A percentile compares a stretch with the other conserved stretches of the same genome.
Conservation (phyloP, 2,888 invertebrate genomes). For the Zootermopsis nevadensis region DNA sequence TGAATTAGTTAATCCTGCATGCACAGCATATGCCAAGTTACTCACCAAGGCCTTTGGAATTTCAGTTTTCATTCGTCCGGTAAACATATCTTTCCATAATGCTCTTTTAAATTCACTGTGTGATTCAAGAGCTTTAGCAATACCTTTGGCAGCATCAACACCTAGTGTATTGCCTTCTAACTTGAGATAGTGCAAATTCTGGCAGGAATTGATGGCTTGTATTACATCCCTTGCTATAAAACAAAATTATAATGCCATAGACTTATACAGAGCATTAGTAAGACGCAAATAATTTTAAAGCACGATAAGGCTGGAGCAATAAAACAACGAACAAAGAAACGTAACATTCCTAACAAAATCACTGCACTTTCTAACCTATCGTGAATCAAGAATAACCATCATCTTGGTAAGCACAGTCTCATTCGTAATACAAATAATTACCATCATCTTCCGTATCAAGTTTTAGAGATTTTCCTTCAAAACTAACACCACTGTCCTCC, state of each 20-base stretch:
- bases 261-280: too few species aligned
- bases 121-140: conserved; percentile 81
- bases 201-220: conserved; percentile 78
- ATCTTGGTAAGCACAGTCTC: not conserved
- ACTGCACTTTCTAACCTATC: not conserved
- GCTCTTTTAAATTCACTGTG: conserved; percentile 85
- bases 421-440: conserved; percentile 61
- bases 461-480: conserved; percentile 82
- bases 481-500: conserved; percentile 74
- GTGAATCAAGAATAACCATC: too few species aligned
- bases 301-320: too few species aligned
- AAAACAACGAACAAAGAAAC: too few species aligned
- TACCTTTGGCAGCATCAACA: conserved; percentile 86
- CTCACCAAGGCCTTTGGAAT: conserved; percentile 90
- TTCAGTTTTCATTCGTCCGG: conserved; percentile 93
- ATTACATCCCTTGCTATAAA: conserved; percentile 77
- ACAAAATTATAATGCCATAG: conserved; percentile 25
- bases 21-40: conserved; percentile 30
- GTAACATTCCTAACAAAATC: not conserved
- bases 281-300: too few species aligned
- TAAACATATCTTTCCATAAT: conserved; percentile 97
- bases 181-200: conserved; percentile 77
- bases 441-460: conserved; percentile 84
- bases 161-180: conserved; percentile 95
- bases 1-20: too few species aligned